Conservation (phyloP, 1,140 invertebrate species). For the Lordiphosa mommai region DNA sequence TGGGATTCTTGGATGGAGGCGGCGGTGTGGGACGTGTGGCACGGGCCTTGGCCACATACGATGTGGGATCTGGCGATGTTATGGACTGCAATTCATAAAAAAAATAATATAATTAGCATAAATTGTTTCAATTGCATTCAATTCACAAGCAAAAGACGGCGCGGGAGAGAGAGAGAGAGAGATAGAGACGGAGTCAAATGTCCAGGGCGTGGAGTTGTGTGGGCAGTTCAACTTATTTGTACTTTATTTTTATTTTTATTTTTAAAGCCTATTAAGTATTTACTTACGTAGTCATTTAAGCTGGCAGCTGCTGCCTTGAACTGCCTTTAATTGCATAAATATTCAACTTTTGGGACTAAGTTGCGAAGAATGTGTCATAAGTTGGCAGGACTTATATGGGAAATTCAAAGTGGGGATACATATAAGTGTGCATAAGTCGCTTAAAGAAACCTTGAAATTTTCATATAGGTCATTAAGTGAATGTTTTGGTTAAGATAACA, state of each 20-base stretch:
- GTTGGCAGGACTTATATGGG: constrained; percentile 42
- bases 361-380: constrained; percentile 1
- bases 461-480: no score
- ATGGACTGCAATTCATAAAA: constrained; percentile 58
- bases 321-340: constrained; percentile 51
- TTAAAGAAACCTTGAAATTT: not conserved
- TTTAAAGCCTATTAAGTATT: constrained; percentile 58
- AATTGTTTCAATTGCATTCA: constrained; percentile 44
- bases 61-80: constrained; percentile 74
- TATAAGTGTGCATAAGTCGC: no score
- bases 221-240: constrained; percentile 34
- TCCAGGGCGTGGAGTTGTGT: constrained; percentile 48
- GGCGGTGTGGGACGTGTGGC: constrained; percentile 83
- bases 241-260: constrained; percentile 1
- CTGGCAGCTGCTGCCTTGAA: constrained; percentile 47
- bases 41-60: constrained; percentile 78
- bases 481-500: no score
- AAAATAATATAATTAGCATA: constrained; percentile 56
- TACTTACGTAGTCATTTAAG: constrained; percentile 40
- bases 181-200: constrained; percentile 1
- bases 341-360: constrained; percentile 13
- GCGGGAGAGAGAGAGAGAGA: not conserved
- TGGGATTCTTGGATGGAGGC: constrained; percentile 90
- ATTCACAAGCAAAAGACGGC: not conserved
- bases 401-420: not conserved